Percentiles rank a stretch among this genome's conserved stretches.
These are phyloP conservation scores for Cavia aperea DNA, from an alignment of 2,113 vertebrate genomes.

Conservation along the genomic window DNA sequence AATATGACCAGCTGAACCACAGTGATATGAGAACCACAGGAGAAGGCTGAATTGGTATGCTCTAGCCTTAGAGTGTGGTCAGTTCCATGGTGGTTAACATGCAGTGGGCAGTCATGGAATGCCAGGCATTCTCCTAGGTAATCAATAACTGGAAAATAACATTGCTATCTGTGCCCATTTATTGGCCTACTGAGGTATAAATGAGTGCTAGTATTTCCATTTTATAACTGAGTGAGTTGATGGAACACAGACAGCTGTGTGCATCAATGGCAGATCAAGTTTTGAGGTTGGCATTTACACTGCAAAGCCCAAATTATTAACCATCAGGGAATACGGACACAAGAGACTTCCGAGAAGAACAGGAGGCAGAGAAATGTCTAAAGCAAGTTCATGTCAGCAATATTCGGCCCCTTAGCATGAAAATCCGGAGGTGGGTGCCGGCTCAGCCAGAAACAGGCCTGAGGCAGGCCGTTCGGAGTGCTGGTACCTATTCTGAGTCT, in stretches of 20 bases:
- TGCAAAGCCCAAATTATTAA: neutral
- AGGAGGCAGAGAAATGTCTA: neutral
- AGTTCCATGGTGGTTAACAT: neutral
- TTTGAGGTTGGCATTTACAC: neutral
- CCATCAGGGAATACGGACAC: neutral
- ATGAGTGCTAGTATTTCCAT: neutral
- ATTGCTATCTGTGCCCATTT: neutral
- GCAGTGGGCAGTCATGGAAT: neutral
- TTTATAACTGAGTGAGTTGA: neutral
- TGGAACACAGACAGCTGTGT: neutral
- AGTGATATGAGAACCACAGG: neutral
- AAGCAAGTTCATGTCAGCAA: neutral
- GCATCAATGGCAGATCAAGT: neutral
- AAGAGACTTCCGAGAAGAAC: neutral
- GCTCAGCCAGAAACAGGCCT: neutral
- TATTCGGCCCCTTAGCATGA: neutral
- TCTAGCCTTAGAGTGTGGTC: neutral
- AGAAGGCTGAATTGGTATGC: neutral
- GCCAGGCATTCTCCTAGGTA: neutral
- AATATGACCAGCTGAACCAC: neutral
- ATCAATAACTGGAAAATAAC: neutral
- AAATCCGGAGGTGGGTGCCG: neutral
- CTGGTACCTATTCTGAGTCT: neutral
- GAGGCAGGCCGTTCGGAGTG: neutral
- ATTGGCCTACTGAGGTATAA: neutral